These are phyloP conservation scores for Philypnodon macrostomus DNA, from an alignment of 2,797 vertebrate genomes.

Conservation along the genomic window DNA sequence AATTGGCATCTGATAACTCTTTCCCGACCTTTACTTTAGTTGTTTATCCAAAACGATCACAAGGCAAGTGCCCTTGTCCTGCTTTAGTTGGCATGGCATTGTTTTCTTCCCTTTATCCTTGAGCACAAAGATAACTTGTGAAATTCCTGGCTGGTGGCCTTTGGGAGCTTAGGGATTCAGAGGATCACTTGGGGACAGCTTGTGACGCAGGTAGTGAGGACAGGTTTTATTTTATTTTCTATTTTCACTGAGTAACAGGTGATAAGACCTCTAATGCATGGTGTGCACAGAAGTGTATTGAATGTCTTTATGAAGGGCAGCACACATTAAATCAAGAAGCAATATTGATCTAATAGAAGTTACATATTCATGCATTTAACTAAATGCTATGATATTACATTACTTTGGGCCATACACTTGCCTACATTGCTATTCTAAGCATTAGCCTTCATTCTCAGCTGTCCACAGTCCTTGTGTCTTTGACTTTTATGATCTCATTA, in stretches of 20 bases:
- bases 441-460: conserved; percentile 61
- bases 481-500: conserved; percentile 42
- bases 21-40: conserved; percentile 8
- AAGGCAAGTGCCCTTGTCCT: conserved; percentile 22
- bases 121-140: conserved; percentile 70
- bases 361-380: neutral
- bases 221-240: conserved; percentile 10
- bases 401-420: neutral
- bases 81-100: conserved; percentile 46
- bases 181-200: conserved; percentile 46
- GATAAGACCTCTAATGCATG: conserved; percentile 19
- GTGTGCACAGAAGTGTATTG: neutral
- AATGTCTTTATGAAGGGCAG: neutral
- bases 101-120: conserved; percentile 58
- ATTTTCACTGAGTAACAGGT: conserved; percentile 45
- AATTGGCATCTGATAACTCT: no score
- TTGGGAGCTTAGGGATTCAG: conserved; percentile 36
- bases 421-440: conserved; percentile 41
- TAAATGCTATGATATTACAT: neutral
- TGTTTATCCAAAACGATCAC: conserved; percentile 10
- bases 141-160: conserved; percentile 62
- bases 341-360: neutral
- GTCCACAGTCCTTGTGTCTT: conserved; percentile 42
- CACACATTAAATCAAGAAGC: neutral
- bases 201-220: conserved; percentile 33